Evolutionary conservation across 2,113 vertebrate species (phyloP).

Genomic region (Stomatorhinus ivindoensis): DNA sequence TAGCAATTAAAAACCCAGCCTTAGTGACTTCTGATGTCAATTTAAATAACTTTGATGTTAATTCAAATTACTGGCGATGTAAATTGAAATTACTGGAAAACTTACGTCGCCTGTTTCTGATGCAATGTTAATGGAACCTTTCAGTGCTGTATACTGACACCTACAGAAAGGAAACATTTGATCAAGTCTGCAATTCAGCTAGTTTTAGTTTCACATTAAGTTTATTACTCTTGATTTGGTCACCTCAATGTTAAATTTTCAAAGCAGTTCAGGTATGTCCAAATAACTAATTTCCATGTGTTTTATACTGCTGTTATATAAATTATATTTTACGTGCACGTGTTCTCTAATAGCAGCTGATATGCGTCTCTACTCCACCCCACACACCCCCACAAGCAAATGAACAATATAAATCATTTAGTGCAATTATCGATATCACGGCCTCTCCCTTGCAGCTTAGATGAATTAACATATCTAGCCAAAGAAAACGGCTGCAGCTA

Average conservation of each 20-base stretch:
- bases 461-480: neutral
- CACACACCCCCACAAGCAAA: neutral
- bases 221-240: neutral
- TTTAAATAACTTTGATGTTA: neutral
- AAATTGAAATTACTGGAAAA: neutral
- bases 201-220: neutral
- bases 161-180: neutral
- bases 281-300: neutral
- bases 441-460: neutral
- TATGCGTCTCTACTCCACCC: neutral
- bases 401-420: neutral
- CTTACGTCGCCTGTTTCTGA: neutral
- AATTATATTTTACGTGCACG: neutral
- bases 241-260: neutral
- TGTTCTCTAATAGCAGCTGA: neutral
- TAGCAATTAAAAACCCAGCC: neutral
- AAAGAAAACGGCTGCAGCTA: neutral
- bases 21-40: neutral
- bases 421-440: neutral
- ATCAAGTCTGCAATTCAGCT: neutral
- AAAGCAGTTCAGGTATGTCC: neutral
- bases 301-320: neutral
- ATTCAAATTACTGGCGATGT: neutral
- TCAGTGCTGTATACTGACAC: neutral
- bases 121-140: neutral